Conservation (phyloP, 2,888 invertebrate species). For the Xanthorhoe spadicearia region DNA sequence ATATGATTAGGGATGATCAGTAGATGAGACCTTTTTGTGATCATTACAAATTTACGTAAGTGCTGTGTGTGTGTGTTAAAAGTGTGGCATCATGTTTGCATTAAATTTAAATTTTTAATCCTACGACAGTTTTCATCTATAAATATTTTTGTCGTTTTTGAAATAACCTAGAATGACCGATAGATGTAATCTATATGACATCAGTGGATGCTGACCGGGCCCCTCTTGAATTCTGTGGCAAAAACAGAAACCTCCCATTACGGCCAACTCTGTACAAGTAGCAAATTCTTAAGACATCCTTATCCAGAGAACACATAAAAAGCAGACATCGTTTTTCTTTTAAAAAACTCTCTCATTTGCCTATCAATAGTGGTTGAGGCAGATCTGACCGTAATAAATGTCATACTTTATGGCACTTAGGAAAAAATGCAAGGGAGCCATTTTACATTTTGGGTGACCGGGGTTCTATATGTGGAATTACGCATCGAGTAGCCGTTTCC, state of each 20-base stretch:
- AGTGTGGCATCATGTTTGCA: too few relatives aligned
- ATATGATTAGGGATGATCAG: background rate
- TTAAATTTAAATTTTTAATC: too few relatives aligned
- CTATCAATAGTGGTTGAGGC: constrained; percentile 85
- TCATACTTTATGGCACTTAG: constrained; percentile 84
- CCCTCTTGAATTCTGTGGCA: constrained; percentile 39
- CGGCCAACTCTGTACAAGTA: constrained; percentile 57
- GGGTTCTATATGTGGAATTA: constrained; percentile 80
- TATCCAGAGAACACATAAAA: constrained; percentile 83
- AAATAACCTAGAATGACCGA: background rate
- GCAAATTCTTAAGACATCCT: constrained; percentile 76
- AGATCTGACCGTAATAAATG: constrained; percentile 85
- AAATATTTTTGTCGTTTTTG: background rate
- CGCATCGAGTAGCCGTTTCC: constrained; percentile 79
- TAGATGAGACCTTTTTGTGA: background rate
- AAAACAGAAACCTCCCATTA: constrained; percentile 61
- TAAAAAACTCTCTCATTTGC: constrained; percentile 85
- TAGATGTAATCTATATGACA: constrained; percentile 7
- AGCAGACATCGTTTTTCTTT: constrained; percentile 85
- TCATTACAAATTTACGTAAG: too few relatives aligned
- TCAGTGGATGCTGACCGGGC: constrained; percentile 18
- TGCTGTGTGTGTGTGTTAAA: too few relatives aligned
- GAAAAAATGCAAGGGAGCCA: constrained; percentile 84
- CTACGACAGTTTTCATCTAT: too few relatives aligned
- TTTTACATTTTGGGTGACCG: constrained; percentile 83